These are phyloP conservation scores for Malaclemys terrapin DNA, from an alignment of 2,113 vertebrate species.

Conservation along the genomic window DNA sequence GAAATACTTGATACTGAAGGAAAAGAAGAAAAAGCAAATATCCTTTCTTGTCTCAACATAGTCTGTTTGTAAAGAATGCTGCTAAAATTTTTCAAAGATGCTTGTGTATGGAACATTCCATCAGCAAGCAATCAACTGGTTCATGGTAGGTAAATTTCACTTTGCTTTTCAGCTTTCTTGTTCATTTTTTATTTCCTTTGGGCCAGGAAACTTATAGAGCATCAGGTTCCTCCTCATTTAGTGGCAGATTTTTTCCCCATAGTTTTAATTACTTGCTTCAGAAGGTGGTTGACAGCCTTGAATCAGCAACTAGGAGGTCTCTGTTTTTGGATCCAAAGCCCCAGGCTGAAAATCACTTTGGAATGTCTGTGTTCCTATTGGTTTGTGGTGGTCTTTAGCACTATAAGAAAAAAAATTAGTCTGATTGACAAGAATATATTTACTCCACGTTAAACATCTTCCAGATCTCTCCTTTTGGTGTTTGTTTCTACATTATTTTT, in stretches of 20 bases:
- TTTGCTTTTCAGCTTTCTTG: not conserved
- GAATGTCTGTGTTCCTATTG: not conserved
- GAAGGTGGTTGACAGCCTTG: not conserved
- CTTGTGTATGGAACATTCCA: not conserved
- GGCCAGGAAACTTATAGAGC: not conserved
- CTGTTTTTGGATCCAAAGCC: not conserved
- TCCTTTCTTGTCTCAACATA: not conserved
- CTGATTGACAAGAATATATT: not conserved
- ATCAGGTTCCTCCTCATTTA: slow-evolving; percentile 28
- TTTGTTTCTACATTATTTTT: not conserved
- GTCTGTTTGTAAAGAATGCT: slow-evolving; percentile 10
- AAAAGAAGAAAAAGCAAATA: not conserved
- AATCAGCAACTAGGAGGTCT: not conserved
- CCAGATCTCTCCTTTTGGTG: not conserved
- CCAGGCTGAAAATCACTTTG: not conserved
- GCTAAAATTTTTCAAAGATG: not conserved
- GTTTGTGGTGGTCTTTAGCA: not conserved
- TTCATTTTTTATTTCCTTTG: not conserved
- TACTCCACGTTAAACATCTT: not conserved
- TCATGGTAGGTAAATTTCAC: slow-evolving; percentile 4
- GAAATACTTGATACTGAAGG: not conserved
- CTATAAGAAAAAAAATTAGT: not conserved
- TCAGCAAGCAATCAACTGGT: not conserved
- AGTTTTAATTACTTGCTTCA: not conserved
- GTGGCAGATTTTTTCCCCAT: slow-evolving; percentile 25